These are phyloP conservation scores for Columba janthina DNA, from an alignment of 2,113 vertebrate genomes.

Conservation along the genomic window DNA sequence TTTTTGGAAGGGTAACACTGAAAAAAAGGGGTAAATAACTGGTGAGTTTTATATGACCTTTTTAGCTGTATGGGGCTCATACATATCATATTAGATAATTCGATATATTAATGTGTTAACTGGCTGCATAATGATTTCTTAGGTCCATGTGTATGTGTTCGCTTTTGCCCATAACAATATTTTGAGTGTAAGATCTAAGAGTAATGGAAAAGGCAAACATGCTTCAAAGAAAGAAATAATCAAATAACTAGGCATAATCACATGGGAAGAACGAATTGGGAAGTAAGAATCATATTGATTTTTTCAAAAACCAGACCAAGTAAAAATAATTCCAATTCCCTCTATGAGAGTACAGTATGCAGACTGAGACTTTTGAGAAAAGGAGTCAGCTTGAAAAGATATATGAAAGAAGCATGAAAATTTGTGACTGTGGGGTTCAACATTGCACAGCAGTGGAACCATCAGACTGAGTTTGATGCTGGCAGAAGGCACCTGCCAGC, in stretches of 20 bases:
- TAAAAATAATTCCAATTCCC: background rate
- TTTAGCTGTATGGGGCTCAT: background rate
- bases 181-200: background rate
- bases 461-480: background rate
- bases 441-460: fast-evolving
- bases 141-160: background rate
- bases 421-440: background rate
- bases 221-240: background rate
- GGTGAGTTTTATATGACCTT: background rate
- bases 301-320: background rate
- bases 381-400: background rate
- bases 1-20: background rate
- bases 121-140: background rate
- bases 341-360: background rate
- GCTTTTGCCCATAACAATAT: background rate
- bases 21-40: background rate
- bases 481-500: background rate
- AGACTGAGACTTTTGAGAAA: background rate
- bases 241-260: background rate
- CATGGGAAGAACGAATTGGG: background rate
- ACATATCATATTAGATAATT: background rate
- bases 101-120: background rate
- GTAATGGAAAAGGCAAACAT: background rate
- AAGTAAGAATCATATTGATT: background rate
- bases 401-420: background rate